phyloP scores from a whole-genome alignment of 2,888 invertebrate genomes.

The Polyommatus icarus region DNA sequence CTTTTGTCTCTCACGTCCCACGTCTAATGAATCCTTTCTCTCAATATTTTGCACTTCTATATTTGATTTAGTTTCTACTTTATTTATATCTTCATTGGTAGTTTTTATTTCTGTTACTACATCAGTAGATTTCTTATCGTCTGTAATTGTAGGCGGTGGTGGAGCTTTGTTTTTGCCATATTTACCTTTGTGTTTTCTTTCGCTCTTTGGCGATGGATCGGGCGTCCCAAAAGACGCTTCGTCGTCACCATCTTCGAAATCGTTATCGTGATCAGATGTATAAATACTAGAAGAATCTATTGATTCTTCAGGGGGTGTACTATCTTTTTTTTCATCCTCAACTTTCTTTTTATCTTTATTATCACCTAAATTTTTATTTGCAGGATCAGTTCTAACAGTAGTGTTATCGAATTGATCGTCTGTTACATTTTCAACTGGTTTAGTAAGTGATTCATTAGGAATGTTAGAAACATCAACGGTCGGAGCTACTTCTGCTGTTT shows the following conservation, averaged over 20 bases:
- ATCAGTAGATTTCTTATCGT: slow-evolving; percentile 32
- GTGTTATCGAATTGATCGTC: not conserved
- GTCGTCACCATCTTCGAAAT: slow-evolving; percentile 66
- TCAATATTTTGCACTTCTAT: not conserved
- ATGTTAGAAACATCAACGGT: slow-evolving; percentile 34
- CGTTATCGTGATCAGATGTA: slow-evolving; percentile 37
- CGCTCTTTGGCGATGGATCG: slow-evolving; percentile 66
- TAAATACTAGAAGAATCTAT: slow-evolving; percentile 36
- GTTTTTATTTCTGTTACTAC: slow-evolving; percentile 31
- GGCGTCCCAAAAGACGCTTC: slow-evolving; percentile 75
- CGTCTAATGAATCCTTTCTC: slow-evolving; percentile 2
- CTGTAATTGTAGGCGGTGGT: slow-evolving; percentile 54
- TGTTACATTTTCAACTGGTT: slow-evolving; percentile 34
- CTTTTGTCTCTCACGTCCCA: slow-evolving; percentile 54
- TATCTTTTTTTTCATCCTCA: slow-evolving; percentile 32
- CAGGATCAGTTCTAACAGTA: slow-evolving; percentile 34
- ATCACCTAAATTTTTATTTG: slow-evolving; percentile 34
- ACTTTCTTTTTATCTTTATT: slow-evolving; percentile 37
- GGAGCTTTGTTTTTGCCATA: slow-evolving; percentile 76
- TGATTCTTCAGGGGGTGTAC: slow-evolving; percentile 32
- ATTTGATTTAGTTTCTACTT: slow-evolving; percentile 34
- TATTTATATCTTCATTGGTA: slow-evolving; percentile 37
- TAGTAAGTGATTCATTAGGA: slow-evolving; percentile 32
- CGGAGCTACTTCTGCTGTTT: slow-evolving; percentile 13
- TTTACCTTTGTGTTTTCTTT: slow-evolving; percentile 68